Conservation (phyloP, 2,113 vertebrate species). For the Dolichallabes microphthalmus region DNA sequence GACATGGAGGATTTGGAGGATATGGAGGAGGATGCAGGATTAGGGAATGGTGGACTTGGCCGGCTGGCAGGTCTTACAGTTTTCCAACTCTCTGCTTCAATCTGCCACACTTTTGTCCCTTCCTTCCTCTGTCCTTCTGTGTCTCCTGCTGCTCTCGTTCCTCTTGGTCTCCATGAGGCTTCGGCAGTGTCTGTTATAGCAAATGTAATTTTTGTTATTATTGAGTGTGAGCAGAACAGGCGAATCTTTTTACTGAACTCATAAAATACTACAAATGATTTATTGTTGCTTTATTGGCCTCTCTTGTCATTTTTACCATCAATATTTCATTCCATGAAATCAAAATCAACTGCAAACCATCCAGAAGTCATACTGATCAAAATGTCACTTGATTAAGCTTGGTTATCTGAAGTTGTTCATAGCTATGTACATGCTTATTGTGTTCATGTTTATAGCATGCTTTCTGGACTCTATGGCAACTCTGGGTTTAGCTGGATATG, state of each 20-base stretch:
- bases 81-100: neutral
- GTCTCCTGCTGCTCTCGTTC: conserved; percentile 17
- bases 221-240: neutral
- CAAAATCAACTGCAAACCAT: neutral
- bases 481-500: conserved; percentile 90
- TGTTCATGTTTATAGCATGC: conserved; percentile 75
- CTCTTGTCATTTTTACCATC: neutral
- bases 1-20: conserved; percentile 98
- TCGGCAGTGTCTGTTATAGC: conserved; percentile 3
- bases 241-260: neutral
- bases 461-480: conserved; percentile 98
- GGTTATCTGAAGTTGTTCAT: neutral
- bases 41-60: conserved; percentile 93
- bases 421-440: neutral
- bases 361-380: neutral
- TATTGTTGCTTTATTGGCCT: neutral
- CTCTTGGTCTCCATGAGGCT: conserved; percentile 11
- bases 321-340: no score
- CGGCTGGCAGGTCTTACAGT: conserved; percentile 85
- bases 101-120: neutral
- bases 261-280: neutral
- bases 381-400: neutral
- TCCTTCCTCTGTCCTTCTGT: neutral
- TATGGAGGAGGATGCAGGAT: conserved; percentile 93
- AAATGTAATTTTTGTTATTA: conserved; percentile 12